Evolutionary conservation across 2,888 invertebrate genomes (phyloP).

Genomic region (Ctena decussata): DNA sequence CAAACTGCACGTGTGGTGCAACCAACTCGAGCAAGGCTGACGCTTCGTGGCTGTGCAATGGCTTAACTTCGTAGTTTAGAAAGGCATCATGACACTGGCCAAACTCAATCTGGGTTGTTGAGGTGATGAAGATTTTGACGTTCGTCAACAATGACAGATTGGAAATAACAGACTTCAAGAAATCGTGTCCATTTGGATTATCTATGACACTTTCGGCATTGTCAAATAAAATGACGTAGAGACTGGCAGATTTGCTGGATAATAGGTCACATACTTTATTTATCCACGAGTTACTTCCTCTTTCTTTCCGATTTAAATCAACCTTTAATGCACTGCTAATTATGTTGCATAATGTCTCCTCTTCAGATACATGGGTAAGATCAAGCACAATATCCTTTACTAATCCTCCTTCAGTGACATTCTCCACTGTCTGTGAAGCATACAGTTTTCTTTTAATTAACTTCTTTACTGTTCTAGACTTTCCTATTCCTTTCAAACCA

Average conservation of each 20-base stretch:
- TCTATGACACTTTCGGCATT: conserved; percentile 69
- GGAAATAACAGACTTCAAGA: conserved; percentile 27
- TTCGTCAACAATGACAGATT: conserved; percentile 29
- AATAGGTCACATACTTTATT: not conserved
- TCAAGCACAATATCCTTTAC: not conserved
- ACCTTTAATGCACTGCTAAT: conserved; percentile 28
- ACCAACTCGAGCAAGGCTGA: conserved; percentile 46
- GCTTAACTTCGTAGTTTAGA: conserved; percentile 40
- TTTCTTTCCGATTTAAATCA: conserved; percentile 4
- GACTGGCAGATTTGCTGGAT: not conserved
- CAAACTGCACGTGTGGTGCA: conserved; percentile 55
- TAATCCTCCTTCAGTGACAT: conserved; percentile 18
- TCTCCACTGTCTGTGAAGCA: not conserved
- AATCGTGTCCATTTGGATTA: conserved; percentile 27
- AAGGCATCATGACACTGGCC: conserved; percentile 19
- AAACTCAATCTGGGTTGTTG: conserved; percentile 55
- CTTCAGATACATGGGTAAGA: not conserved
- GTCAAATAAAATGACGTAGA: conserved; percentile 59
- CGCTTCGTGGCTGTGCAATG: conserved; percentile 48
- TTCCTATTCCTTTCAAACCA: conserved; percentile 68
- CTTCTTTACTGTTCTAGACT: conserved; percentile 62
- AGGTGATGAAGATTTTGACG: conserved; percentile 67
- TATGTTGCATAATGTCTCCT: conserved; percentile 13
- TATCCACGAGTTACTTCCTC: not conserved
- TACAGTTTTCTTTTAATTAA: conserved; percentile 16